These are phyloP conservation scores for Sylvia borin DNA, from an alignment of 2,797 vertebrate genomes.

Conservation along the genomic window DNA sequence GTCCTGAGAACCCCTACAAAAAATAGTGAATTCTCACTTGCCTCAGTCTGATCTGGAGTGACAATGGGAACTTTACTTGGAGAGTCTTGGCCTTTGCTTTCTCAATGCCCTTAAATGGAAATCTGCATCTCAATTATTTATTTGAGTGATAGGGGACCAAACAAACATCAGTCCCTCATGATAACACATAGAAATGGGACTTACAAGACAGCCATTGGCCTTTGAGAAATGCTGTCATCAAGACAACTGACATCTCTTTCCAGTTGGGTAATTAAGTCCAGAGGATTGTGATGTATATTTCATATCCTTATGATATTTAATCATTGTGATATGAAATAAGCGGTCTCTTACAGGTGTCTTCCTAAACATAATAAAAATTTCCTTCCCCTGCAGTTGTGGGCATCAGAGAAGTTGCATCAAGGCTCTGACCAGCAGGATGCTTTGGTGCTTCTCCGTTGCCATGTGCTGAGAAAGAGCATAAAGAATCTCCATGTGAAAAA, in stretches of 20 bases:
- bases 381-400: not conserved
- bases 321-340: not conserved
- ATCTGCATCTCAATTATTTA: not conserved
- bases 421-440: not conserved
- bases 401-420: not conserved
- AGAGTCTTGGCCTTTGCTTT: not conserved
- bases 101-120: not conserved
- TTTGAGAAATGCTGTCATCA: not conserved
- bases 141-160: not conserved
- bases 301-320: not conserved
- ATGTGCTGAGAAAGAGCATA: not conserved
- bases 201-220: not conserved
- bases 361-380: not conserved
- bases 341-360: not conserved
- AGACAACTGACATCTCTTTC: constrained; percentile 18
- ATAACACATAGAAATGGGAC: not conserved
- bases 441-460: not conserved
- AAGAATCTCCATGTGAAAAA: not conserved
- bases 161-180: not conserved
- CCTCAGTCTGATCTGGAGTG: not conserved
- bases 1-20: not conserved
- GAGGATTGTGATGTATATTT: not conserved
- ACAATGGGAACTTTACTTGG: not conserved
- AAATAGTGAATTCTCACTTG: not conserved
- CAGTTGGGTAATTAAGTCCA: not conserved